Conservation (phyloP, 2,888 invertebrate species). For the Amphipyra tragopoginis region DNA sequence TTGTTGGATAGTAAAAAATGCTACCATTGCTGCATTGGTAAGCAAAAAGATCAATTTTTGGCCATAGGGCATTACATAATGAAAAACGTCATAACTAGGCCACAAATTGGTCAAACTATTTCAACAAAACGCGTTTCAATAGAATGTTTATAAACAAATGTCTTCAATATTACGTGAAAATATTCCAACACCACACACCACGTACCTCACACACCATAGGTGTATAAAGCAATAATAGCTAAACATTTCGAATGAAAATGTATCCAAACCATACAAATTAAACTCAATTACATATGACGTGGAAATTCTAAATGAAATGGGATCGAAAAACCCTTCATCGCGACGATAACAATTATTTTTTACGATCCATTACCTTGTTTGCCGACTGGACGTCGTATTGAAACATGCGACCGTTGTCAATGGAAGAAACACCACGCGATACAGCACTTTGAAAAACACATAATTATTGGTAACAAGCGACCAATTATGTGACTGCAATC, state of each 20-base stretch:
- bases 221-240: slow-evolving; percentile 19
- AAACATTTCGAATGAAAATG: slow-evolving; percentile 25
- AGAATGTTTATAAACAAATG: no score
- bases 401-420: slow-evolving; percentile 35
- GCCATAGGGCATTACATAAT: no score
- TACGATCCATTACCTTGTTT: slow-evolving; percentile 57
- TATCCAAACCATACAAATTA: slow-evolving; percentile 44
- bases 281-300: slow-evolving; percentile 54
- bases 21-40: no score
- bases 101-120: no score
- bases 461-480: slow-evolving; percentile 2
- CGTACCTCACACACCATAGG: no score
- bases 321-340: slow-evolving; percentile 49
- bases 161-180: slow-evolving; percentile 1
- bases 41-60: no score
- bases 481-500: not conserved
- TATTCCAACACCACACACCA: slow-evolving; percentile 13
- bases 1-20: no score
- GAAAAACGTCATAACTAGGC: no score
- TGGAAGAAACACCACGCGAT: slow-evolving; percentile 2
- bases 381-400: slow-evolving; percentile 17
- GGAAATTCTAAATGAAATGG: slow-evolving; percentile 56
- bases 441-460: not conserved
- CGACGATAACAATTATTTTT: slow-evolving; percentile 65
- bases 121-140: no score